phyloP scores from a whole-genome alignment of 2,888 invertebrate genomes.

The Diaphora mendica region DNA sequence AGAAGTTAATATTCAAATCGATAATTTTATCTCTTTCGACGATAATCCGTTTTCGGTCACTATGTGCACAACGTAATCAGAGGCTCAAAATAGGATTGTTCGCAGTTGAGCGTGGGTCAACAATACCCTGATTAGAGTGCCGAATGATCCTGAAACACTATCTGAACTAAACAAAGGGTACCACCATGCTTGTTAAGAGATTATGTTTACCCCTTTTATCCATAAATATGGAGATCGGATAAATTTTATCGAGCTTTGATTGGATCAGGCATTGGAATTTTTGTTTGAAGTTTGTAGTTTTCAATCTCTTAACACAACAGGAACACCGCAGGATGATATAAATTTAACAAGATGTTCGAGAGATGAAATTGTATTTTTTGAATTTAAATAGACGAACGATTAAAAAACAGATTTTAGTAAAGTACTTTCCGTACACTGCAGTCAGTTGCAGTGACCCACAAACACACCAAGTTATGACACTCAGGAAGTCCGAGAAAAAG shows the following conservation, averaged over 20 bases:
- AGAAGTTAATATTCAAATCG: neutral
- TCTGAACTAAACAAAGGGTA: constrained; percentile 26
- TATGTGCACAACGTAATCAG: constrained; percentile 27
- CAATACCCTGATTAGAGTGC: constrained; percentile 46
- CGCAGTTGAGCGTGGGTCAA: constrained; percentile 34
- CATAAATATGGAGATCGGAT: neutral
- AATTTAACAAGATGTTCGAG: neutral
- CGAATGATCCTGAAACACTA: constrained; percentile 31
- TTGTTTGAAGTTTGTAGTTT: neutral
- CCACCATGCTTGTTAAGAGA: constrained; percentile 39
- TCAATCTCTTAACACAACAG: neutral
- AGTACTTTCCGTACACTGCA: too few species aligned
- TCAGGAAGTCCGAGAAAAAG: too few species aligned
- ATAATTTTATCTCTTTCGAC: neutral
- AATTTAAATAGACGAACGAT: too few species aligned
- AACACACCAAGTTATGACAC: too few species aligned
- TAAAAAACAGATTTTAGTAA: too few species aligned
- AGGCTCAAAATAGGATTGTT: constrained; percentile 39
- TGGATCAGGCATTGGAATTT: neutral
- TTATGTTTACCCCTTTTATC: constrained; percentile 27
- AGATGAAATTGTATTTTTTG: too few species aligned
- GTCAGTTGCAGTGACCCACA: too few species aligned
- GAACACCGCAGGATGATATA: neutral
- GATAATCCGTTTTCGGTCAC: neutral
- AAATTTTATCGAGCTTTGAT: neutral